Evolutionary conservation across 2,113 vertebrate species (phyloP), one percentile per base, ranked within the genome.

Genomic region (Hippoglossus stenolepis): DNA sequence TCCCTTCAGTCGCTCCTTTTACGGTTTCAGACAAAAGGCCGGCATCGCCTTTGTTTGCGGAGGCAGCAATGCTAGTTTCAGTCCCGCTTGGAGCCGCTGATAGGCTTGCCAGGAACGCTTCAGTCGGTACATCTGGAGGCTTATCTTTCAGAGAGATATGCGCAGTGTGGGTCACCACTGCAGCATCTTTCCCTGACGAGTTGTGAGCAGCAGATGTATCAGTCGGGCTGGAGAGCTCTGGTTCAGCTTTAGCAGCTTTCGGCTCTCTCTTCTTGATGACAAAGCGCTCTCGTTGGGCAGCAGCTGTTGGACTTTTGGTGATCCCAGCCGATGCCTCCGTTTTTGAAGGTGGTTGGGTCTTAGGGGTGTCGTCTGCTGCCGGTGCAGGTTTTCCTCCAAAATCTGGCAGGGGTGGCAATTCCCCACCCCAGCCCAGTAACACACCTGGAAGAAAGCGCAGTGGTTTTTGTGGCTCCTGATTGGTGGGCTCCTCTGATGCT

Each of bases 371-470:
- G 24, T 96, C 87, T 58, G 93, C 91, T 59, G 93, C 87, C 54
- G 93, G 90, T 65, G 93, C 70, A 0, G 94, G 93, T 81, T 96
- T 97, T 80, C 90, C 94, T 72, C 95, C 95, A 77, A 97, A 79
- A 75, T 97, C 95, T 82, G 96, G 90, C 78, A 96, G 91, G 64
- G 96, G 94, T 56, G 95, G 89, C 0, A 93, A 85, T 11, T 96
- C 95, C 62, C 95, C 97, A 76, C 97, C 97, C 96, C 96, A 96
- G 40, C 97, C 96, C 67, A 97, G 94, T 56, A 99, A 90, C 64
- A 99, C 98, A 54, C 98, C 98, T 28, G 98, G 98, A 83, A 99
- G 97, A 79, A 99, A 99, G 35, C 97, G 92, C 82, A 99, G 93
- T 10, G 97, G 97, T 84, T 97, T 98, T 0, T 94, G 89, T 54